Base-by-base conservation (phyloP, 2,888 invertebrate species). In the Eucera pruinosa region DNA sequence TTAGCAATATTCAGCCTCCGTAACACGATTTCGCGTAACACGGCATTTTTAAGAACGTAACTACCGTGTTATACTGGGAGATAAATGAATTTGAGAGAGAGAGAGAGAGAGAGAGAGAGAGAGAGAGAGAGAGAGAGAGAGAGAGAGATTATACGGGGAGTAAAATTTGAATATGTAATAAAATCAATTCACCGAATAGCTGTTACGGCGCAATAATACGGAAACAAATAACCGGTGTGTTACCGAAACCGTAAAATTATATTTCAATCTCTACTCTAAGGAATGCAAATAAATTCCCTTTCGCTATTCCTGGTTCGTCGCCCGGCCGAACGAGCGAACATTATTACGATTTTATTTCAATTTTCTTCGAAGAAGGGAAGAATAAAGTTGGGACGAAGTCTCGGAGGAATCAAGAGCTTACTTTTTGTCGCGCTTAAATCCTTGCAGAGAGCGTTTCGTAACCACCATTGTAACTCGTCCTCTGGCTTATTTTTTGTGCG, bases 281-380 rank as follows among this genome's bases (percentile, higher is more conserved):
- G 9, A 33, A 18, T 41, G 55, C 50, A 71, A 73, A 71, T 57
- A 62, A 73, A 71, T 62, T 41, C n/a, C n/a, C n/a, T 33, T 55
- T 33, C 25, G 45, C 36, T 41, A 9, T 11, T 11, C 11, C 43
- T 20, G 6, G 18, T 11, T 27, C 6, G 4, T n/a, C 13, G 48
- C n/a, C 20, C 20, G 0, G 45, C n/a, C 23, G 54, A 70, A 43
- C 55, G 70, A 55, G 62, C 18, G n/a, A 70, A 73, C 55, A 62
- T 73, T 43, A 61, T 50, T 18, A 41, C 36, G 0, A 45, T 62
- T 74, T 57, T 45, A 57, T 62, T 71, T 36, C 48, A 62, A 70
- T 71, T 71, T 62, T 43, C 48, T 27, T 33, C n/a, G 30, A 20
- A 41, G 13, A 6, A 15, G n/a, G n/a, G n/a, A n/a, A n/a, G n/a